Evolutionary conservation across 2,888 invertebrate genomes (phyloP).

Genomic region (Nemapogon koenigi): DNA sequence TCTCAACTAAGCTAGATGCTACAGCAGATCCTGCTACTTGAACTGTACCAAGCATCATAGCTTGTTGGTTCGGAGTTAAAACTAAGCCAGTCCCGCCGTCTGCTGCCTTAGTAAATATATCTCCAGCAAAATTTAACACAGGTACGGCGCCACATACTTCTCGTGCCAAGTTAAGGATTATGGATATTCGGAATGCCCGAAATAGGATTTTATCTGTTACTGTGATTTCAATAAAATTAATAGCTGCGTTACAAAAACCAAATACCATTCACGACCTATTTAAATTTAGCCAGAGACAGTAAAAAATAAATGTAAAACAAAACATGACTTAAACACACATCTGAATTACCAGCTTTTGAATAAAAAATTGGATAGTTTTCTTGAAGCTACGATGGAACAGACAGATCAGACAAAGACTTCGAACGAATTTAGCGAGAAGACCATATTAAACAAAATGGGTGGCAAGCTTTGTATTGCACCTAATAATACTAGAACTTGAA

Average conservation of each 20-base stretch:
- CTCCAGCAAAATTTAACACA: constrained; percentile 47
- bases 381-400: no score
- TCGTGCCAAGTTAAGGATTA: constrained; percentile 32
- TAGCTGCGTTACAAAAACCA: neutral
- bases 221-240: constrained; percentile 21
- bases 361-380: no score
- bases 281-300: no score
- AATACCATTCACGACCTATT: no score
- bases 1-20: constrained; percentile 41
- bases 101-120: constrained; percentile 39
- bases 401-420: no score
- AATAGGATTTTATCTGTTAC: constrained; percentile 39
- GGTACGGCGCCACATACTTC: constrained; percentile 48
- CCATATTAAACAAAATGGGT: no score
- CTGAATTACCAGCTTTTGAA: no score
- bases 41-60: constrained; percentile 45
- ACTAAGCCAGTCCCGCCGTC: constrained; percentile 25
- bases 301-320: no score
- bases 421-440: no score
- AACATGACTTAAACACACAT: no score
- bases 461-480: no score
- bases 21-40: constrained; percentile 41
- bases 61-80: constrained; percentile 46
- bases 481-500: no score
- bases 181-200: constrained; percentile 38